Conservation (phyloP, 2,888 invertebrate genomes). For the Apotomis betuletana region DNA sequence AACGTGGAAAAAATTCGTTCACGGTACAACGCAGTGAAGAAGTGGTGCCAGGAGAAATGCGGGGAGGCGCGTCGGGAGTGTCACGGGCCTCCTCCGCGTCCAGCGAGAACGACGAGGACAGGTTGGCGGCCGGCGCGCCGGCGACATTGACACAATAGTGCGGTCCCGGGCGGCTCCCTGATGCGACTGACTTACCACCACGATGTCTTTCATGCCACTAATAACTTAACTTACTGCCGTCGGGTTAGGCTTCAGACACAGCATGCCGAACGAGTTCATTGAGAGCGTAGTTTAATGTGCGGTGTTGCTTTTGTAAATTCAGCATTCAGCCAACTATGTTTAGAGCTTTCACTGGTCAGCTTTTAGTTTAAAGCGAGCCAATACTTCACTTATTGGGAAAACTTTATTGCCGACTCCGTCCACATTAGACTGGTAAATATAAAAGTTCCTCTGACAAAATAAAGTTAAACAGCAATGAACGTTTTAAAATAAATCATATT, state of each 20-base stretch:
- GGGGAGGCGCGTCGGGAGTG: constrained; percentile 81
- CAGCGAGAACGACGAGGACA: constrained; percentile 96
- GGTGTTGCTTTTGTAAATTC: constrained; percentile 70
- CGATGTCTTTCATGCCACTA: constrained; percentile 3
- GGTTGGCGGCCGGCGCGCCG: constrained; percentile 81
- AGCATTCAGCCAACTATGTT: constrained; percentile 50
- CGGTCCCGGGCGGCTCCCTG: constrained; percentile 56
- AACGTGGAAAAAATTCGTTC: constrained; percentile 97
- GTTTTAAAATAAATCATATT: no score
- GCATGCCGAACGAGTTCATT: constrained; percentile 54
- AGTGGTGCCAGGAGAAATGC: constrained; percentile 94
- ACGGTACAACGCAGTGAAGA: constrained; percentile 99
- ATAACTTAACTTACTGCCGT: neutral
- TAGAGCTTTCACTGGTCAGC: constrained; percentile 67
- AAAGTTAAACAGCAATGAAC: no score
- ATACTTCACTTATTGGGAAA: neutral
- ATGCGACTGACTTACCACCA: constrained; percentile 28
- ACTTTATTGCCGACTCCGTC: neutral
- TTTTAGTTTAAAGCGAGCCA: constrained; percentile 34
- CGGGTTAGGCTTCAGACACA: constrained; percentile 44
- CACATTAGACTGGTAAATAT: no score
- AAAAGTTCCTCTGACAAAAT: no score
- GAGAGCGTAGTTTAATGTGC: constrained; percentile 61
- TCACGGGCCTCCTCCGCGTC: constrained; percentile 96
- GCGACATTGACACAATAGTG: constrained; percentile 80